phyloP scores from a whole-genome alignment of 2,797 vertebrate genomes.

The Acomys russatus region DNA sequence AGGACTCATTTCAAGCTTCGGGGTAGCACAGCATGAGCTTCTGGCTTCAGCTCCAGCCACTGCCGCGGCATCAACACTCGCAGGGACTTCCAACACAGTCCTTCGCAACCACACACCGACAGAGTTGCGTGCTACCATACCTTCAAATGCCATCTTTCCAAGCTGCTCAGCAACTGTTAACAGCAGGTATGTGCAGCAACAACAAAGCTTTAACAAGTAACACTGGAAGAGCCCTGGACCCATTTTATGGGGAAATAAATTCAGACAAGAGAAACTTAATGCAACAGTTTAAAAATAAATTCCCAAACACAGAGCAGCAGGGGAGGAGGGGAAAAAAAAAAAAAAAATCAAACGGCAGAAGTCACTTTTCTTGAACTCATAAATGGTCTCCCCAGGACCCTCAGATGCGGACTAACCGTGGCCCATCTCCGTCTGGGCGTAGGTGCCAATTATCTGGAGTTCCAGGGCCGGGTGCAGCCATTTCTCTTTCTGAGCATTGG shows the following conservation, averaged over 20 bases:
- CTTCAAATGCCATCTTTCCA: background rate
- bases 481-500: constrained; percentile 93
- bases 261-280: background rate
- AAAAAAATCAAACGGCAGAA: background rate
- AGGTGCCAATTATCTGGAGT: constrained; percentile 94
- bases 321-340: background rate
- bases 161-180: background rate
- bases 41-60: background rate
- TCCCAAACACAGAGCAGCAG: background rate
- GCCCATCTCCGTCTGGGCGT: constrained; percentile 98
- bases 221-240: background rate
- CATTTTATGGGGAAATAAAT: background rate
- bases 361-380: constrained; percentile 1
- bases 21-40: background rate
- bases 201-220: background rate
- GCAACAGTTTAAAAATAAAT: constrained; percentile 63
- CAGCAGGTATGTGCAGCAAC: background rate
- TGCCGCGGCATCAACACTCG: background rate
- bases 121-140: accelerated
- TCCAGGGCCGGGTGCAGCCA: constrained; percentile 92
- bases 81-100: background rate
- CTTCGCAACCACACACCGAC: background rate
- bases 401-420: constrained; percentile 95
- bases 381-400: constrained; percentile 80
- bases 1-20: background rate